Base-by-base conservation (phyloP, 1,140 invertebrate genomes). In the Cyphomyrmex costatus region DNA sequence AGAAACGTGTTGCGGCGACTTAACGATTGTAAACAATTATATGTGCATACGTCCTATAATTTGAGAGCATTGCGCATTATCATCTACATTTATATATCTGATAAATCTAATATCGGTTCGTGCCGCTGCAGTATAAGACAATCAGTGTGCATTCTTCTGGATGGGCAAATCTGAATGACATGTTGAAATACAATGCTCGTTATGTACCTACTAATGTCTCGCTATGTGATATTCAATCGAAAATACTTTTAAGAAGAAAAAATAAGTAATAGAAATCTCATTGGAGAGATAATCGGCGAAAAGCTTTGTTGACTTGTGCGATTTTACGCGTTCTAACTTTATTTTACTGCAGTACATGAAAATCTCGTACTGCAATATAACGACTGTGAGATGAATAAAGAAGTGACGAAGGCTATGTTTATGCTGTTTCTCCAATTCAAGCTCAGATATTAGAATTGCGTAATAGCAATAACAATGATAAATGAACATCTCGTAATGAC, bases 41-140 rank as follows among this genome's bases (percentile, higher is more conserved):
- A 70, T 53, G 53, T 61, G 51, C 8, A 51, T 30, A 63, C n/a
- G 46, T 58, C 24, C 21, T 80, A 60, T 82, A 21, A 61, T 27
- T 4, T 42, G 66, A 71, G 30, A 86, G 46, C 46, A 83, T 73
- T 30, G 78, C 78, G 78, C 46, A 21, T 70, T 80, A 71, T 82
- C 10, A 66, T 68, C 60, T 88, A 80, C 74, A 14, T 85, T 87
- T 74, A 68, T 76, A 78, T 46, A 56, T 71, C 85, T 19, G 51
- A 86, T 86, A 88, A 42, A 88, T 68, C 88, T 89, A 89, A 88
- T 24, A 8, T 24, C 24, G 19, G 74, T 86, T 89, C 71, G 88
- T 76, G 82, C 82, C 77, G 82, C 71, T 56, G 87, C 21, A 14
- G 42, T 51, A 12, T 19, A 49, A 36, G 12, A 24, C 56, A 65